phyloP scores from a whole-genome alignment of 2,113 vertebrate species.

The Microtus ochrogaster region DNA sequence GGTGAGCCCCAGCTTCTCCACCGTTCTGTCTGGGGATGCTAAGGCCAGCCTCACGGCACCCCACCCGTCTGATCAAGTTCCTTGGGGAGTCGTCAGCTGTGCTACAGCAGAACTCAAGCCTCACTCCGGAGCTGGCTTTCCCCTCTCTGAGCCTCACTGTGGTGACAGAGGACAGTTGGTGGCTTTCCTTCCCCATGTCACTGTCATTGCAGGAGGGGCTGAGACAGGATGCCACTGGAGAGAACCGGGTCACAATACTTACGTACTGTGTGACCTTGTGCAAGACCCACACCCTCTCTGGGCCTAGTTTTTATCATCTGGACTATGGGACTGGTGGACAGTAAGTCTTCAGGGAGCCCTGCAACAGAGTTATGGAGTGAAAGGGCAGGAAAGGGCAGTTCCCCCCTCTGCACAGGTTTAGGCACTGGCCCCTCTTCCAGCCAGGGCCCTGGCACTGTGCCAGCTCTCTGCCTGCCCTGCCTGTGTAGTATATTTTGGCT shows the following conservation, averaged over 20 bases:
- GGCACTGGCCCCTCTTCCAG: background rate
- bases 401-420: background rate
- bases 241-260: background rate
- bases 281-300: background rate
- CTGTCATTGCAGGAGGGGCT: background rate
- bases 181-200: background rate
- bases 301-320: background rate
- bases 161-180: background rate
- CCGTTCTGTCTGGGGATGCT: background rate
- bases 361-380: background rate
- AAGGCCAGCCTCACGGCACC: background rate
- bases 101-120: background rate
- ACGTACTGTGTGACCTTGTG: background rate
- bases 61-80: rapidly evolving
- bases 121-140: background rate
- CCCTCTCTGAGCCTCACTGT: background rate
- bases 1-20: background rate
- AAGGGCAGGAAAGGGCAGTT: background rate
- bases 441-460: background rate
- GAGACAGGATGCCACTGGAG: background rate
- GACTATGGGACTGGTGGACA: background rate
- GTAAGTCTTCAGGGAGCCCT: background rate
- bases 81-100: too few species aligned
- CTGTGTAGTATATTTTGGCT: background rate
- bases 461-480: background rate